phyloP scores from a whole-genome alignment of 2,113 vertebrate genomes.

The Semnopithecus entellus region DNA sequence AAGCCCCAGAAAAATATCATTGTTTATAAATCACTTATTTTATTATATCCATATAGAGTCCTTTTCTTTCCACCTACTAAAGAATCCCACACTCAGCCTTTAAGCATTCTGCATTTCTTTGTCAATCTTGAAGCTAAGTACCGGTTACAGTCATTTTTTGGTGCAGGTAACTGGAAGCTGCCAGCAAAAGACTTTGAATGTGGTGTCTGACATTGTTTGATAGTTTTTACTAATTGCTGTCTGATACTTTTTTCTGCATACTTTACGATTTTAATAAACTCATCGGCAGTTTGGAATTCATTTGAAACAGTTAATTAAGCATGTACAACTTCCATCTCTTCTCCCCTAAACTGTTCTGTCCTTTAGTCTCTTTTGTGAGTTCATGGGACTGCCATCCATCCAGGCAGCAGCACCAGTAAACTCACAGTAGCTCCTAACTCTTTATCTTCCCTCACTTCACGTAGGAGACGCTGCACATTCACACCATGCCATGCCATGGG shows the following conservation, averaged over 20 bases:
- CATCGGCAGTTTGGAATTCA: conserved; percentile 92
- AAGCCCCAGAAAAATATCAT: conserved; percentile 84
- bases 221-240: conserved; percentile 93
- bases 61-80: conserved; percentile 69
- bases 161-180: conserved; percentile 95
- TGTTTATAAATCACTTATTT: conserved; percentile 82
- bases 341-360: not conserved
- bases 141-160: conserved; percentile 98
- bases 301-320: conserved; percentile 88
- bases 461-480: not conserved
- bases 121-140: conserved; percentile 97
- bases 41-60: conserved; percentile 70
- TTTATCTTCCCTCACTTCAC: not conserved
- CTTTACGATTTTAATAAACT: conserved; percentile 87
- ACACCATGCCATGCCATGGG: not conserved
- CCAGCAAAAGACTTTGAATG: conserved; percentile 94
- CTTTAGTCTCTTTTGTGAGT: not conserved
- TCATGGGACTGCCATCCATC: not conserved
- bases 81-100: conserved; percentile 48
- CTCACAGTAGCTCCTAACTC: too few species aligned
- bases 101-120: conserved; percentile 93
- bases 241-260: conserved; percentile 82
- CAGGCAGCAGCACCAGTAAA: not conserved
- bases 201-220: conserved; percentile 96
- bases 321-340: conserved; percentile 32